Percentiles rank a stretch among this genome's conserved stretches.
Evolutionary conservation across 1,140 invertebrate genomes (phyloP).

Genomic region (Drosophila virilis): DNA sequence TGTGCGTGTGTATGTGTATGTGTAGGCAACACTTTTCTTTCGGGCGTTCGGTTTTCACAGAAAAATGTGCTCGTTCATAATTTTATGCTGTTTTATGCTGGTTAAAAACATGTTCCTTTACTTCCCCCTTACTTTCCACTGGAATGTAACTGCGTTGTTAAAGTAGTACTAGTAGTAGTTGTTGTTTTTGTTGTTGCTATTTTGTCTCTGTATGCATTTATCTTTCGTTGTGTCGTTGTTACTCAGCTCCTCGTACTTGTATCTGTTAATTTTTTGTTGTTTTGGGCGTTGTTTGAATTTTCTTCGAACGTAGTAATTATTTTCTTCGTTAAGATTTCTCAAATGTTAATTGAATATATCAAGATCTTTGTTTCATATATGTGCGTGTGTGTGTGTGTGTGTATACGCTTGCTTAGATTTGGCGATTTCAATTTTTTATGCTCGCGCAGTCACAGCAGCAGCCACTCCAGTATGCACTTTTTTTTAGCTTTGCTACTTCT

Average conservation of each 20-base stretch:
- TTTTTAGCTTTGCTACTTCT: conserved; percentile 56
- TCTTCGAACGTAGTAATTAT: conserved; percentile 42
- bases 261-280: conserved; percentile 45
- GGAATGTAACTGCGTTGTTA: conserved; percentile 61
- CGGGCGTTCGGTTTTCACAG: conserved; percentile 63
- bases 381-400: background rate
- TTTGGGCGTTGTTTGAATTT: conserved; percentile 70
- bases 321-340: conserved; percentile 37
- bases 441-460: conserved; percentile 47
- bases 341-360: conserved; percentile 42
- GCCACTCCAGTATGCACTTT: conserved; percentile 78
- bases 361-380: conserved; percentile 30
- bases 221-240: conserved; percentile 49
- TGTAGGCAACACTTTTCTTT: conserved; percentile 50
- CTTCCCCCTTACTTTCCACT: conserved; percentile 49
- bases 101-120: conserved; percentile 65
- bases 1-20: conserved; percentile 34
- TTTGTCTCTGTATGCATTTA: conserved; percentile 54
- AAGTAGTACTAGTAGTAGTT: conserved; percentile 18
- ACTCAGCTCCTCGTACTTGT: conserved; percentile 39
- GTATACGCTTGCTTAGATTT: conserved; percentile 60
- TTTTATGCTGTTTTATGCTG: conserved; percentile 76
- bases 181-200: conserved; percentile 34
- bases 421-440: conserved; percentile 54
- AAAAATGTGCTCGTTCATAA: conserved; percentile 73